Percentiles rank a stretch among this genome's conserved stretches.
phyloP scores from a whole-genome alignment of 2,113 vertebrate genomes.

The Manacus vitellinus region DNA sequence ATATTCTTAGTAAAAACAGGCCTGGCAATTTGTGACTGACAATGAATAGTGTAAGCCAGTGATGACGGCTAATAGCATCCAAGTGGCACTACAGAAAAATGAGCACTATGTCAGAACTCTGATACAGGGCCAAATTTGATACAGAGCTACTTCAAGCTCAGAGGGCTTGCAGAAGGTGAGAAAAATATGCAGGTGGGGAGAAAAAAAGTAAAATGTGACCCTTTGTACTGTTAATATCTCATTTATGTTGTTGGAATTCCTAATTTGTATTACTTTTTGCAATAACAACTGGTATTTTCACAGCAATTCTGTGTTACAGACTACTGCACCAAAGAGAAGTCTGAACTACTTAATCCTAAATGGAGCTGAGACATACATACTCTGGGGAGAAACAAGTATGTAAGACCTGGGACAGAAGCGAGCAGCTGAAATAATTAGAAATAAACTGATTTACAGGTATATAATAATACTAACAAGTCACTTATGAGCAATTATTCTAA shows the following conservation, averaged over 20 bases:
- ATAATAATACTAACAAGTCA: neutral
- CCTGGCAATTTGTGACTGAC: neutral
- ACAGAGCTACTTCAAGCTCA: neutral
- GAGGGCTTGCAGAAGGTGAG: neutral
- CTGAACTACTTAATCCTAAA: neutral
- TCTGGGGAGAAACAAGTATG: neutral
- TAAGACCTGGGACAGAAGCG: neutral
- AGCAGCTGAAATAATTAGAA: neutral
- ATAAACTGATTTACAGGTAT: neutral
- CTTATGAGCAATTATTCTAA: neutral
- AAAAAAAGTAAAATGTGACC: neutral
- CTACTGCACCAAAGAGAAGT: neutral
- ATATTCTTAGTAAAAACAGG: neutral
- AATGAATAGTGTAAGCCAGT: neutral
- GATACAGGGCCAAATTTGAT: neutral
- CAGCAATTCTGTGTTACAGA: neutral
- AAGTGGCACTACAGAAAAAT: neutral
- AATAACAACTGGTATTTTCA: neutral
- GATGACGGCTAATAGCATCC: neutral
- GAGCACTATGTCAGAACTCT: neutral
- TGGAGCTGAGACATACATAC: fast-evolving
- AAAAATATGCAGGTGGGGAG: neutral
- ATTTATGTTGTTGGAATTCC: neutral
- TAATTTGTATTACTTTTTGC: neutral
- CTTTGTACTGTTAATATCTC: neutral